A percentile compares a stretch with the other conserved stretches of the same genome.
Evolutionary conservation across 23 tunicate species (phyloP).

Genomic region (Botrylloides violaceus): DNA sequence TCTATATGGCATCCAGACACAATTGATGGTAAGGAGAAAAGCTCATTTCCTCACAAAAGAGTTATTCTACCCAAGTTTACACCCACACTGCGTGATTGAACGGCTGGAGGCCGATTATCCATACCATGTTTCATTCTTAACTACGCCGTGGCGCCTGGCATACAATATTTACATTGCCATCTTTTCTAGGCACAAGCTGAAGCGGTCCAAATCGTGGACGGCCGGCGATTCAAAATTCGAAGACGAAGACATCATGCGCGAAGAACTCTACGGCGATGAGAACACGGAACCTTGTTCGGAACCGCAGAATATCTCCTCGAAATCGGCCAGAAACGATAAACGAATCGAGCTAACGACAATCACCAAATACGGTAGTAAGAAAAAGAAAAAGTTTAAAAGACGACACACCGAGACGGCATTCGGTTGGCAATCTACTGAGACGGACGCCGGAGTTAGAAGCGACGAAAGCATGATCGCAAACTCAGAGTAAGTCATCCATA

Average conservation of each 20-base stretch:
- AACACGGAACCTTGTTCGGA: neutral
- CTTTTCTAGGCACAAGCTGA: no score
- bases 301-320: neutral
- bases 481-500: conserved; percentile 1
- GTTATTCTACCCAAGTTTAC: no score
- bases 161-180: no score
- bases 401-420: conserved; percentile 11
- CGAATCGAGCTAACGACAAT: neutral
- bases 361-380: conserved; percentile 2
- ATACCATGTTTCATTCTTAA: no score
- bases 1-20: no score
- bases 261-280: neutral
- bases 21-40: no score
- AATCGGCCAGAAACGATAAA: neutral
- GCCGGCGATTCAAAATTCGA: conserved; percentile 7
- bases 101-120: no score
- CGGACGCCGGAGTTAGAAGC: neutral
- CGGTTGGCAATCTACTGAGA: neutral
- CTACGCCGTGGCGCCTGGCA: no score
- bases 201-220: conserved; percentile 18
- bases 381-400: neutral
- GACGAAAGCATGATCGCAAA: conserved; percentile 21
- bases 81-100: no score
- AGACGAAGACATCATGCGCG: neutral
- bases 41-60: no score